phyloP scores from a whole-genome alignment of 2,888 invertebrate species.

The Plusia festucae region DNA sequence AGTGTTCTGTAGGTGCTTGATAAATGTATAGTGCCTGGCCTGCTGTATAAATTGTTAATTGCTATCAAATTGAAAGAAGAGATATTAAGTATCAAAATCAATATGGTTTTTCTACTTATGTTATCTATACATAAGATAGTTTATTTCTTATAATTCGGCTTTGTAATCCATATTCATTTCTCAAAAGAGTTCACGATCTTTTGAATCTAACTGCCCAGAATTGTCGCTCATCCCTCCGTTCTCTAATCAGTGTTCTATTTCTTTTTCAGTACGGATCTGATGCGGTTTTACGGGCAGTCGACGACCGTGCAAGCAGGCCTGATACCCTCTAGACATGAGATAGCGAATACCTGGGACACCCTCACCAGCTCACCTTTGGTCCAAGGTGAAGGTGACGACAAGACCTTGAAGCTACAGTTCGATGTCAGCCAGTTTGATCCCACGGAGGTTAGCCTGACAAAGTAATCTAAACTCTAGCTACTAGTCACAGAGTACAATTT shows the following conservation, averaged over 20 bases:
- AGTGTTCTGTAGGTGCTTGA: no score
- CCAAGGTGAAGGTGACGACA: constrained; percentile 95
- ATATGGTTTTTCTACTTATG: no score
- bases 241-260: background rate
- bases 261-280: constrained; percentile 59
- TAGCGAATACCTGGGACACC: constrained; percentile 57
- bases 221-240: no score
- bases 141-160: no score
- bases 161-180: no score
- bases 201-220: no score
- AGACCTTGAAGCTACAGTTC: constrained; percentile 96
- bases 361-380: constrained; percentile 93
- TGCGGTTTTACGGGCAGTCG: constrained; percentile 52
- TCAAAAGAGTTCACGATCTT: no score
- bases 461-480: background rate
- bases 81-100: no score
- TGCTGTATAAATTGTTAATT: no score
- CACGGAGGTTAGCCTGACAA: constrained; percentile 92
- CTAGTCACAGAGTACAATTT: background rate
- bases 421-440: constrained; percentile 97
- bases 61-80: no score
- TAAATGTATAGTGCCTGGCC: no score
- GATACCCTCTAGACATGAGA: constrained; percentile 26
- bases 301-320: constrained; percentile 37
- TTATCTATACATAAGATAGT: no score